phyloP scores from a whole-genome alignment of 2,888 invertebrate genomes.

The Gymnoscelis rufifasciata region DNA sequence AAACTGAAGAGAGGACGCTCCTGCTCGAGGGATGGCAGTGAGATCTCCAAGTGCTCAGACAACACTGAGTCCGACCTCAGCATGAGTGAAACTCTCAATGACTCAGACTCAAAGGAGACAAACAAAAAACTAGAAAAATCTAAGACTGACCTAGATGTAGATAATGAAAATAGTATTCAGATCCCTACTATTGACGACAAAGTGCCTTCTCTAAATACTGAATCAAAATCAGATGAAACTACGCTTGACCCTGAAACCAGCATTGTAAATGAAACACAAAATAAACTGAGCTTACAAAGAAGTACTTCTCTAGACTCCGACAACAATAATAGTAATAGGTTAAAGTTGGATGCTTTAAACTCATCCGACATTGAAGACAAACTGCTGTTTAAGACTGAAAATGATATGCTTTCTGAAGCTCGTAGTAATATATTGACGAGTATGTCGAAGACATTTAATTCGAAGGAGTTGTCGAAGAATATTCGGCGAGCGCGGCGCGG shows the following conservation, averaged over 20 bases:
- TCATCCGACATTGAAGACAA: constrained; percentile 79
- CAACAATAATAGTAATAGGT: constrained; percentile 78
- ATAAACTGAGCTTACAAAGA: constrained; percentile 73
- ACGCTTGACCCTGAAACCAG: constrained; percentile 59
- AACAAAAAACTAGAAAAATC: constrained; percentile 75
- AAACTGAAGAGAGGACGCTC: constrained; percentile 70
- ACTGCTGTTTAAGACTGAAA: constrained; percentile 80
- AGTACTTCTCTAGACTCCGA: constrained; percentile 76
- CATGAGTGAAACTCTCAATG: constrained; percentile 75
- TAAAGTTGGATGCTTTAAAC: constrained; percentile 69
- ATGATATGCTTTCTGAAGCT: constrained; percentile 74
- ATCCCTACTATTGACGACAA: constrained; percentile 74
- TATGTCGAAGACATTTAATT: constrained; percentile 77
- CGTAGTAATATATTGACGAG: constrained; percentile 75
- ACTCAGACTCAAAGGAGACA: constrained; percentile 66
- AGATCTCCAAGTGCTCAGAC: constrained; percentile 81
- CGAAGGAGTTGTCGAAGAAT: constrained; percentile 70
- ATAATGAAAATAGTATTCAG: constrained; percentile 77
- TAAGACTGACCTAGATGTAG: constrained; percentile 78
- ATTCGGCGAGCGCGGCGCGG: constrained; percentile 71
- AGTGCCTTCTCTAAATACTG: constrained; percentile 74
- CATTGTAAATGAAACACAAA: constrained; percentile 58
- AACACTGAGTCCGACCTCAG: constrained; percentile 81
- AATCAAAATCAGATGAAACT: constrained; percentile 63
- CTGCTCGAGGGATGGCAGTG: constrained; percentile 78